A percentile compares a stretch with the other conserved stretches of the same genome.
phyloP scores from a whole-genome alignment of 2,797 vertebrate genomes.

The Xenops minutus region DNA sequence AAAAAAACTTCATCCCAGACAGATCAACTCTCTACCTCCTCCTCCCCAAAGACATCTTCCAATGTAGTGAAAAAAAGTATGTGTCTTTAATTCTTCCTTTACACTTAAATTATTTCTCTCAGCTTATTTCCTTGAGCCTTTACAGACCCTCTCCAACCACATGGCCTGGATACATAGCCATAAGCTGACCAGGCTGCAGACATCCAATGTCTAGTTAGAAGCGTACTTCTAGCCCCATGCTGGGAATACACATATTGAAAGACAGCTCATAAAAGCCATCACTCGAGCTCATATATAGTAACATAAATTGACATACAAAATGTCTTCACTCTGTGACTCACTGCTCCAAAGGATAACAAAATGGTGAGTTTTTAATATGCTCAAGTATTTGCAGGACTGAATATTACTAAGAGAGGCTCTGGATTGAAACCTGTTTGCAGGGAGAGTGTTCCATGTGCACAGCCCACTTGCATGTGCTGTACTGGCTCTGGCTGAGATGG shows the following conservation, averaged over 20 bases:
- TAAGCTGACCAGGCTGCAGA: background rate
- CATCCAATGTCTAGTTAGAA: background rate
- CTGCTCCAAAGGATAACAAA: background rate
- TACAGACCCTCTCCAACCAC: background rate
- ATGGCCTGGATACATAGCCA: background rate
- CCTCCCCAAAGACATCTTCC: background rate
- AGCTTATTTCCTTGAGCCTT: background rate
- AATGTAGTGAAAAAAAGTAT: background rate
- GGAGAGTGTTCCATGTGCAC: background rate
- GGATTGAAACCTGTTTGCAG: background rate
- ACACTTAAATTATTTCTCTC: background rate
- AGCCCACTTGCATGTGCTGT: background rate
- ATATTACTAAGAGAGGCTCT: background rate
- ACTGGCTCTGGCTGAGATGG: background rate
- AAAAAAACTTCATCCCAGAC: background rate
- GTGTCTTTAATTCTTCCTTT: background rate
- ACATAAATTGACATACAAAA: background rate
- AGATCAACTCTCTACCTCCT: background rate
- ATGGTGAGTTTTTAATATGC: background rate
- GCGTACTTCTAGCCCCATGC: background rate
- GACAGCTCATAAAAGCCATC: background rate
- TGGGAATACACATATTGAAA: background rate
- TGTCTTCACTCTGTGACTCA: background rate
- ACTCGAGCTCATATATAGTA: background rate
- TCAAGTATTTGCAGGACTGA: background rate